Conservation (phyloP, 2,113 vertebrate genomes). For the Cyanoramphus novaezelandiae region DNA sequence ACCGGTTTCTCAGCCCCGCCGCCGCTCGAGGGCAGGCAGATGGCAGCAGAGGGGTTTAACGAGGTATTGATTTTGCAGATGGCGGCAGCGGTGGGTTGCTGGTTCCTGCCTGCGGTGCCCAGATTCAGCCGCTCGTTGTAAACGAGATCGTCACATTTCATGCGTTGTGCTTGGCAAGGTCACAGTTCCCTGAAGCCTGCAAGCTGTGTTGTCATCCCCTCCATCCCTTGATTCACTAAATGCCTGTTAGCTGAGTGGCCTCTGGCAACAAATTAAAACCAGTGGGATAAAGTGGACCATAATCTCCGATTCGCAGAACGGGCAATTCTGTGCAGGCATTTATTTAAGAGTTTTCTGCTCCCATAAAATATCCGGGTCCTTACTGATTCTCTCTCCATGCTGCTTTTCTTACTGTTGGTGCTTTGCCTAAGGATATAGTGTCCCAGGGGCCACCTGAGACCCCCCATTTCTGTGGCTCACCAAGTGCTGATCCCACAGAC, state of each 20-base stretch:
- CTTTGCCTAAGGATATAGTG: not conserved
- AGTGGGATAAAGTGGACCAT: not conserved
- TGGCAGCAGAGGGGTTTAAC: not conserved
- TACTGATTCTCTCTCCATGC: rapidly evolving
- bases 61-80: not conserved
- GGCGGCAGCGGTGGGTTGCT: rapidly evolving
- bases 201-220: not conserved
- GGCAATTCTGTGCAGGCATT: not conserved
- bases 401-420: not conserved
- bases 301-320: not conserved
- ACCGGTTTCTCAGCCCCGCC: rapidly evolving
- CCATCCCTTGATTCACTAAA: not conserved
- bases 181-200: not conserved
- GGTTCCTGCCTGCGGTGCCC: not conserved
- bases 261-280: not conserved
- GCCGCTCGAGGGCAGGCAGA: not conserved
- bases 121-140: rapidly evolving
- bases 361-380: not conserved
- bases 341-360: not conserved
- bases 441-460: rapidly evolving
- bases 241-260: not conserved
- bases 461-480: not conserved
- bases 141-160: not conserved
- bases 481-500: rapidly evolving
- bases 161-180: not conserved